Evolutionary conservation across 2,888 invertebrate genomes (phyloP), one percentile per base, ranked within the genome.

Genomic region (Polyommatus iphigenia): DNA sequence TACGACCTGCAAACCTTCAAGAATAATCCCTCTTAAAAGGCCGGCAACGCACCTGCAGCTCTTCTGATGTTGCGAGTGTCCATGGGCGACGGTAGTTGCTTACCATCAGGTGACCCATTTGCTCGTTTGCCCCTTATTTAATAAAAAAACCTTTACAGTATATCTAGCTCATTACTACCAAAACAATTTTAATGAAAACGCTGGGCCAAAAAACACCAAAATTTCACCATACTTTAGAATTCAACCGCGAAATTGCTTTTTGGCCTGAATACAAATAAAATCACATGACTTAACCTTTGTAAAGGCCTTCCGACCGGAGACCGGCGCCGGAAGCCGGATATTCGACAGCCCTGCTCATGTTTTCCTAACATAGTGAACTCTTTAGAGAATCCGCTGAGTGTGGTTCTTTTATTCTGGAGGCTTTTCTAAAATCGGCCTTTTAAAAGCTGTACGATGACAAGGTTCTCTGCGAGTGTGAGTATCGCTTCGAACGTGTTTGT

Each of bases 331-430:
- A 54, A 75, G 24, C 75, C 75, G 75, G 75, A 75, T 75, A 75
- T 75, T 75, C 50, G 75, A 75, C 75, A 54, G 46, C 75, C 75
- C 75, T 75, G 54, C 75, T 72, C 72, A 75, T 75, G 75, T 75
- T 75, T 75, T 75, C 75, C 75, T 54, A 75, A 75, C 75, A 75
- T 50, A 75, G 24, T 75, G 54, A 75, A 75, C 75, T 75, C 75
- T 75, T 75, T 54, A 18, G 24, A 73, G 73, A 73, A 75, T 75
- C 29, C 29, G 75, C 75, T 75, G 75, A 75, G 75, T 75, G 75
- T 75, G 75, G 75, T 75, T 46, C 73, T 73, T 41, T 73, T 75
- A 46, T 75, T 75, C 75, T 75, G 15, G 29, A 24, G 73, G 73
- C 46, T 36, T 41, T 50, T 73, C 73, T 73, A 20, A 54, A 24